These are phyloP conservation scores for Cyanoderma ruficeps DNA, from an alignment of 2,113 vertebrate species.

Conservation along the genomic window DNA sequence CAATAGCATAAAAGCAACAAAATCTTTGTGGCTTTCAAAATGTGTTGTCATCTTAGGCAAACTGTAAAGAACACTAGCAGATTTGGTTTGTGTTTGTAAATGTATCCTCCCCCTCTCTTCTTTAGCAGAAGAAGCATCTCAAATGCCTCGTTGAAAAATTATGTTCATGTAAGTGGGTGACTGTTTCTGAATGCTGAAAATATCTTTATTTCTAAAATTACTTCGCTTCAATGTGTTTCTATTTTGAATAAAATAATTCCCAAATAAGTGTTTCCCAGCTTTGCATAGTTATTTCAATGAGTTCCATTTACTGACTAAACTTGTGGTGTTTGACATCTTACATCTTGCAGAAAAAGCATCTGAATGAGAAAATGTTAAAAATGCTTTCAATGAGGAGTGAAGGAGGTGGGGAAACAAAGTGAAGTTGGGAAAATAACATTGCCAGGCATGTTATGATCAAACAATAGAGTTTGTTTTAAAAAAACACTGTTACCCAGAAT, in stretches of 20 bases:
- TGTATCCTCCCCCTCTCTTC: background rate
- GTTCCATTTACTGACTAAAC: background rate
- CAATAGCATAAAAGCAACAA: background rate
- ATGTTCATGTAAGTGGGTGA: background rate
- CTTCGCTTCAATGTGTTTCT: constrained; percentile 9
- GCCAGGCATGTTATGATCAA: background rate
- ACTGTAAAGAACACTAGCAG: background rate
- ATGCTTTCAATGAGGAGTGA: background rate
- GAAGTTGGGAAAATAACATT: background rate
- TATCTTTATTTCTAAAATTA: constrained; percentile 6
- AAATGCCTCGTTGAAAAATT: constrained; percentile 20
- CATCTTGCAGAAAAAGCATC: background rate
- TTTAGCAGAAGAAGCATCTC: background rate
- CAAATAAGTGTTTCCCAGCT: background rate
- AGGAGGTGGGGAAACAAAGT: background rate
- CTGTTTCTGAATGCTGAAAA: background rate
- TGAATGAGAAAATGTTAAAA: background rate
- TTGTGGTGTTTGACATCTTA: background rate
- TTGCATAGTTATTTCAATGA: background rate
- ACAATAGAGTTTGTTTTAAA: background rate
- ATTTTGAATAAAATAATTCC: constrained; percentile 59
- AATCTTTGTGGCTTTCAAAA: background rate
- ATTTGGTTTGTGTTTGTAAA: background rate
- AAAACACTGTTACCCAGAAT: background rate
- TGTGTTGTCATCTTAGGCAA: background rate